These are phyloP conservation scores for Diabrotica balteata DNA, from an alignment of 2,888 invertebrate genomes.

Conservation along the genomic window DNA sequence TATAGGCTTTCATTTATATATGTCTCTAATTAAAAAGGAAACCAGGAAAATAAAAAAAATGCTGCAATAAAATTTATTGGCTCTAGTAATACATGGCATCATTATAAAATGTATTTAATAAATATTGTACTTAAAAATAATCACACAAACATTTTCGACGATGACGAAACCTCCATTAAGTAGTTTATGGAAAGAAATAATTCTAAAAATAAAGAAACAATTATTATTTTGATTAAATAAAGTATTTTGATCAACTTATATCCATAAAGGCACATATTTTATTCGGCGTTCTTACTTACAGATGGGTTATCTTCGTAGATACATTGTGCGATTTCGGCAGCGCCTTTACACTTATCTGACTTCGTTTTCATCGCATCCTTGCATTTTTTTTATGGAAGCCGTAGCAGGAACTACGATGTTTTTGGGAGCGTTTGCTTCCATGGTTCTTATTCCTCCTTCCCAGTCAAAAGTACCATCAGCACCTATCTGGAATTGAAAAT, in stretches of 20 bases:
- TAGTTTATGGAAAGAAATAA: slow-evolving; percentile 33
- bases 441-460: slow-evolving; percentile 59
- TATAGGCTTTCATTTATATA: no score
- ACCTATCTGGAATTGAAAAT: slow-evolving; percentile 29
- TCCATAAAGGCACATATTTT: no score
- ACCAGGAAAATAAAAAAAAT: no score
- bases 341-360: slow-evolving; percentile 63
- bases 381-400: slow-evolving; percentile 61
- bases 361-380: slow-evolving; percentile 57
- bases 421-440: slow-evolving; percentile 60
- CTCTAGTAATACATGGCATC: background rate
- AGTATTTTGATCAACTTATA: no score
- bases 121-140: background rate
- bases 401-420: slow-evolving; percentile 50
- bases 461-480: slow-evolving; percentile 57
- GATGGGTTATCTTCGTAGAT: slow-evolving; percentile 63
- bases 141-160: background rate
- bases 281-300: slow-evolving; percentile 35
- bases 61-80: no score
- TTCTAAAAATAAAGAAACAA: slow-evolving; percentile 30
- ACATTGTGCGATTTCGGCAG: slow-evolving; percentile 63
- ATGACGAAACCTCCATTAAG: background rate
- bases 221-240: no score
- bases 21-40: no score
- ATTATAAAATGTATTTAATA: slow-evolving; percentile 11